Evolutionary conservation across 2,888 invertebrate genomes (phyloP), one percentile per base, ranked within the genome.

Genomic region (Meliscaeva auricollis): DNA sequence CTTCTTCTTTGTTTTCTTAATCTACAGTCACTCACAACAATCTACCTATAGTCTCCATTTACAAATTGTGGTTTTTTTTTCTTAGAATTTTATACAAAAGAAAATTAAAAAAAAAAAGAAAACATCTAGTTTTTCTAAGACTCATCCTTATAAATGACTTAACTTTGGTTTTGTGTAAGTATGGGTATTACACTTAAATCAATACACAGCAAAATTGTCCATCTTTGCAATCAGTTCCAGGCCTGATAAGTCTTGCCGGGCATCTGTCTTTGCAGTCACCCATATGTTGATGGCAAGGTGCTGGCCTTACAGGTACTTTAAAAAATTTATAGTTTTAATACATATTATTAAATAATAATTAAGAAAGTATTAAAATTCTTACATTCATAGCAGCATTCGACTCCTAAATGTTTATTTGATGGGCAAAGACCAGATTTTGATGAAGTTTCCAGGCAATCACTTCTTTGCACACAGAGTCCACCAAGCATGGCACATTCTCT

Each of bases 371-470:
- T 44, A 6, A 22, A 66, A 26, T 7, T 20, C 90, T 91, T 88
- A 92, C 92, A 87, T 89, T 91, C 91, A 82, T 90, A 92, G 69
- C 92, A 92, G 76, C 92, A 92, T 74, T 92, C 92, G 11, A 91
- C 91, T 9, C 92, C 92, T 13, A 87, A 72, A 44, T 89, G 88
- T 13, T 87, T 38, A 64, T 90, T 91, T 6, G 89, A 87, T 69
- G 91, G 91, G 62, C 92, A 92, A 9, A 92, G 88, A 15, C 92
- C 91, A 73, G 87, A 89, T 62, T 89, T 91, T 22, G 89, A 89
- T 9, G 92, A 90, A 5, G 88, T 89, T 41, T 89, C 88, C 2
- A 87, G 83, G 48, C 92, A 92, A 68, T 92, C 92, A 13, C 44
- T 85, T 69, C 78, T 87, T 15, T 90, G 89, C 7, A 92, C 92